A percentile compares a stretch with the other conserved stretches of the same genome.
These are phyloP conservation scores for Brachyrhaphis roseni DNA, from an alignment of 2,797 vertebrate species.

Conservation along the genomic window DNA sequence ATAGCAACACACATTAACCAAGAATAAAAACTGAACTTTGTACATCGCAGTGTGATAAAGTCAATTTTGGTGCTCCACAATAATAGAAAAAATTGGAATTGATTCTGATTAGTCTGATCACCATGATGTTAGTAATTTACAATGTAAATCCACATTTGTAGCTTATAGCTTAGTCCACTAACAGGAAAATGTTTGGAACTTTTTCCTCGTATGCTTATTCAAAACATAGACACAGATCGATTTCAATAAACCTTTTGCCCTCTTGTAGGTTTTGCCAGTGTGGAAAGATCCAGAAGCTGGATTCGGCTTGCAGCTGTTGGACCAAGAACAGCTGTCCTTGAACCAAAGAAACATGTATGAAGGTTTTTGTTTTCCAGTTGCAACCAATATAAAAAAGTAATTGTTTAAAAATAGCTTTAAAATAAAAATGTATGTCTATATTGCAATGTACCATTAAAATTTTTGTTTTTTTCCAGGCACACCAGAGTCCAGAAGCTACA, in stretches of 20 bases:
- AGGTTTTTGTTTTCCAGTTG: background rate
- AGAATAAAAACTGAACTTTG: background rate
- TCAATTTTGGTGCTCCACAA: background rate
- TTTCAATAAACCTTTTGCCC: background rate
- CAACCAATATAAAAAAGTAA: background rate
- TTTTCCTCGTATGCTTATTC: background rate
- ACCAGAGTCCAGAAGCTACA: conserved; percentile 85
- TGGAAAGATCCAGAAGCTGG: conserved; percentile 87
- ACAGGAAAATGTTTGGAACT: background rate
- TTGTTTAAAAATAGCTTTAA: conserved; percentile 3
- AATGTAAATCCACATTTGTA: background rate
- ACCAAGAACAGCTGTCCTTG: conserved; percentile 83
- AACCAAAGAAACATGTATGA: conserved; percentile 87
- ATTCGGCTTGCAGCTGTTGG: conserved; percentile 82
- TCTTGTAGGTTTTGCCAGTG: conserved; percentile 85
- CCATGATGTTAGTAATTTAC: background rate
- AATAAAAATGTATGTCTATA: background rate
- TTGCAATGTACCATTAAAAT: background rate
- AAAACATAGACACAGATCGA: background rate
- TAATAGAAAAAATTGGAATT: background rate
- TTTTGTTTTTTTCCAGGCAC: conserved; percentile 77
- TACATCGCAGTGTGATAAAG: background rate
- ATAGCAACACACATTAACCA: background rate
- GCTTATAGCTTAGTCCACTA: background rate
- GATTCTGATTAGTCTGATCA: background rate